Evolutionary conservation across 2,888 invertebrate species (phyloP), one percentile per base, ranked within the genome.

Genomic region (Machimus rusticus): DNA sequence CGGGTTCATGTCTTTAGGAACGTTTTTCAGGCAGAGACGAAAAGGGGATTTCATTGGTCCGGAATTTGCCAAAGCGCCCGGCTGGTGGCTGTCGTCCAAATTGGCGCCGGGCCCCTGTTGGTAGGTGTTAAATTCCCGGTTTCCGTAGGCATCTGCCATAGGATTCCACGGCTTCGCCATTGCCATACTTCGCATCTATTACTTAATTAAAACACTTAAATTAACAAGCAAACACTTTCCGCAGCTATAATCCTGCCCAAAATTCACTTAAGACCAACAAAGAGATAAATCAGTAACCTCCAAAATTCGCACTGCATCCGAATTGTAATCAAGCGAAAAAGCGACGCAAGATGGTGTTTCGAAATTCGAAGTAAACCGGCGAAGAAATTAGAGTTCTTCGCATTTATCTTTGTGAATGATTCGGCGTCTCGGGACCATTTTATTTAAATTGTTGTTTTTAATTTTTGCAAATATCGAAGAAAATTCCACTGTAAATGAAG

Each of bases 81-180:
- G 87, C 43, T 88, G 88, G 19, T 86, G 51, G 55, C 82, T 82
- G 2, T 86, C 87, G 23, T 87, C 87, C 37, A 88, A 77, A 16
- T 78, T 81, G 1, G 87, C 87, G 14, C 88, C 88, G n/a, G 88
- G 88, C 0, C 88, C 88, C 23, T 85, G 76, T 19, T 78, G 57
- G 77, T 88, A 88, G n/a, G 77, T 86, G 19, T 88, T 88, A 23
- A 88, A 88, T 19, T 87, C 78, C 43, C 74, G 74, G 55, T 86
- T 88, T 43, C 87, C 86, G 39, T 85, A 87, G 6, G 86, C 87
- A 19, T 87, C 88, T 16, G 84, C 87, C 87, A 88, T 88, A 1
- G 88, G 88, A 81, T 81, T 87, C 88, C 88, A 88, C 5, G 66
- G 88, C 46, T 87, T 88, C 14, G 88, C 76, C 82, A 46, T 86